These are phyloP conservation scores for Potamarius usumacintae DNA, from an alignment of 2,113 vertebrate species.

Conservation along the genomic window DNA sequence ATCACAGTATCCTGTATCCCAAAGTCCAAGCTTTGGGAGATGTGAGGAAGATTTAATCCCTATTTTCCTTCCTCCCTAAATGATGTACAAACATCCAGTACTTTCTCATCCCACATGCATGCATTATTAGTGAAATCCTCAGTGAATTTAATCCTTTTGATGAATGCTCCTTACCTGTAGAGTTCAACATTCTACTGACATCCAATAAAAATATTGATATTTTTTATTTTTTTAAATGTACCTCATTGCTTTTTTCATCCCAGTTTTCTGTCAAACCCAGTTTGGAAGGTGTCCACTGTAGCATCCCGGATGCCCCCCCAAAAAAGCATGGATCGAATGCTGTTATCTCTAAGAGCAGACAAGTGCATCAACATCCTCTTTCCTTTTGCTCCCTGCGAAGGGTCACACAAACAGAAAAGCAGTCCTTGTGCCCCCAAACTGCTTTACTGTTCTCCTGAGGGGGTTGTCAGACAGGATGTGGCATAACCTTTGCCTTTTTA, in stretches of 20 bases:
- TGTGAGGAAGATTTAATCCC: conserved; percentile 43
- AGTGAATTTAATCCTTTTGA: background rate
- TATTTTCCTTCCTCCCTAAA: conserved; percentile 24
- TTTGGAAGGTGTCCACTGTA: conserved; percentile 47
- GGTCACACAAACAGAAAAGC: conserved; percentile 73
- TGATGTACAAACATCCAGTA: conserved; percentile 31
- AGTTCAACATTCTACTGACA: background rate
- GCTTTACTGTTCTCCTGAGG: conserved; percentile 54
- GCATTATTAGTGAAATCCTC: background rate
- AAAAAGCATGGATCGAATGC: conserved; percentile 51
- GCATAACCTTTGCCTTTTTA: conserved; percentile 55
- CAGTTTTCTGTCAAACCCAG: background rate
- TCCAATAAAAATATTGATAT: background rate
- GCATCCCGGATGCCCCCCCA: conserved; percentile 48
- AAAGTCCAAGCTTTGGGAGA: conserved; percentile 28
- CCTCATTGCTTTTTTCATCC: background rate
- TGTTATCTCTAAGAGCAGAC: conserved; percentile 73
- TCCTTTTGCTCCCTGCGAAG: conserved; percentile 69
- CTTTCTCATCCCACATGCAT: background rate
- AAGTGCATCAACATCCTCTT: conserved; percentile 70
- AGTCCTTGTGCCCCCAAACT: conserved; percentile 59
- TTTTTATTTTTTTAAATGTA: background rate
- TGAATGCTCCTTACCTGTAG: background rate
- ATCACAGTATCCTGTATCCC: conserved; percentile 26
- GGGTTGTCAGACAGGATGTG: conserved; percentile 64